Conservation (phyloP, 2,797 vertebrate genomes). For the Eurystomus glaucurus region DNA sequence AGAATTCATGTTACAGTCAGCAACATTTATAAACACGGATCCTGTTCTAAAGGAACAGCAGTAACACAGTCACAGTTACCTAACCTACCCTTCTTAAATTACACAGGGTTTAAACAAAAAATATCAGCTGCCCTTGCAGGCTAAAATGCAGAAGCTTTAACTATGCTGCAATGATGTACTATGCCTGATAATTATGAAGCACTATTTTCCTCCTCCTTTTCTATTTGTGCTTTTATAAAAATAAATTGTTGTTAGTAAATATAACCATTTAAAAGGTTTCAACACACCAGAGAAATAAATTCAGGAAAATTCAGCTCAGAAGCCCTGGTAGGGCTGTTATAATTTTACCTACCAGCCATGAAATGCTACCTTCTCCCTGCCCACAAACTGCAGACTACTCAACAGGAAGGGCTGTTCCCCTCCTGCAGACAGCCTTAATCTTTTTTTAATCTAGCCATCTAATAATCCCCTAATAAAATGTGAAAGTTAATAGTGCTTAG, state of each 20-base stretch:
- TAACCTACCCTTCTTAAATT: not conserved
- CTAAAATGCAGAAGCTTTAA: not conserved
- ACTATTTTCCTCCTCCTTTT: not conserved
- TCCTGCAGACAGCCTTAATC: not conserved
- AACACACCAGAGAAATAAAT: not conserved
- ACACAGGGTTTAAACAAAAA: not conserved
- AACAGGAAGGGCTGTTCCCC: not conserved
- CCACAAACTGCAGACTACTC: not conserved
- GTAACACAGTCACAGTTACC: not conserved
- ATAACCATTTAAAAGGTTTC: not conserved
- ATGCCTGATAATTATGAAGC: not conserved
- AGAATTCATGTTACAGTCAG: not conserved
- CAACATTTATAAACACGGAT: not conserved
- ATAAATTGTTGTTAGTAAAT: not conserved
- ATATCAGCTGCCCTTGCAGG: not conserved
- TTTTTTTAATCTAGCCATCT: not conserved
- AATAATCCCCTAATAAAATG: not conserved
- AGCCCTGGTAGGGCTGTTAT: not conserved
- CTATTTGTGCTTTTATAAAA: not conserved
- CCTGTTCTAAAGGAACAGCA: not conserved
- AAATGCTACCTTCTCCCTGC: not conserved
- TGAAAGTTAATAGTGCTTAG: not conserved
- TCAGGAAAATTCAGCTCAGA: not conserved
- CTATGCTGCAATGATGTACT: rapidly evolving
- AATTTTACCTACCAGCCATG: not conserved